Percentiles rank a stretch among this genome's conserved stretches.
Conservation (phyloP, 2,113 vertebrate species). For the Scopus umbretta region DNA sequence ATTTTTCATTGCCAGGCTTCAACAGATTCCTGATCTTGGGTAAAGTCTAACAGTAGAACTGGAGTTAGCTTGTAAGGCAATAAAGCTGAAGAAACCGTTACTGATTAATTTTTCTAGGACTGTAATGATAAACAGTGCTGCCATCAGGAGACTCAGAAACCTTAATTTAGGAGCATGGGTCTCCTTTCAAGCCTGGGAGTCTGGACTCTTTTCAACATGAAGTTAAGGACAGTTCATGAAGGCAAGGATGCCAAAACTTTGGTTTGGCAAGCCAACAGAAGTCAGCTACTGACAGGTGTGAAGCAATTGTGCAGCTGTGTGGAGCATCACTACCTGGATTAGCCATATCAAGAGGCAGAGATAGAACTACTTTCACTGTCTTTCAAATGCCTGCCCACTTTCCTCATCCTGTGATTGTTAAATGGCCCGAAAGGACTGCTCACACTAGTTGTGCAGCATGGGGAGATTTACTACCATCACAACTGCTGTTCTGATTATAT, state of each 20-base stretch:
- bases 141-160: neutral
- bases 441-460: neutral
- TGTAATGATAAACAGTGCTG: neutral
- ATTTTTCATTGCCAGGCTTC: neutral
- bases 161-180: neutral
- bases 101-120: neutral
- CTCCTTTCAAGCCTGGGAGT: neutral
- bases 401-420: neutral
- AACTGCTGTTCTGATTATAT: neutral
- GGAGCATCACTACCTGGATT: neutral
- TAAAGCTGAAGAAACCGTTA: neutral
- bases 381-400: neutral
- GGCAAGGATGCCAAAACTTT: neutral
- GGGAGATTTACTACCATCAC: neutral
- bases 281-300: neutral
- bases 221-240: neutral
- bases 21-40: neutral
- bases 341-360: neutral
- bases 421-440: neutral
- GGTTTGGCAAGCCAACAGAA: neutral
- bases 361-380: neutral
- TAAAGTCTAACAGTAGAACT: neutral
- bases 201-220: neutral
- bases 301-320: rapidly evolving
- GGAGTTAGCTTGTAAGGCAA: neutral